Percentiles rank a stretch among this genome's conserved stretches.
Evolutionary conservation across 2,113 vertebrate genomes (phyloP).

Genomic region (Pontoporia blainvillei): DNA sequence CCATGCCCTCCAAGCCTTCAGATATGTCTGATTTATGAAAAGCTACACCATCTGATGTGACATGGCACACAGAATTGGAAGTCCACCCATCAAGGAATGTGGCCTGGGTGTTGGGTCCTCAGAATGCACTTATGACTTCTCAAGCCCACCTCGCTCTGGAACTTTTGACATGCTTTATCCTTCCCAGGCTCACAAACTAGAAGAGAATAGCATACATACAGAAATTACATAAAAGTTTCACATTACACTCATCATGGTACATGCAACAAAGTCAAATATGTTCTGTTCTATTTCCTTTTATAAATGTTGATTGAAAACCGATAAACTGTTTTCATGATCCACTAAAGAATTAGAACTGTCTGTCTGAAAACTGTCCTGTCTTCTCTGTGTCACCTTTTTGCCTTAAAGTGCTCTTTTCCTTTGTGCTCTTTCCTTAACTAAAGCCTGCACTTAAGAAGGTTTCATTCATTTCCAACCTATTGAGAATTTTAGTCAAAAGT

Average conservation of each 20-base stretch:
- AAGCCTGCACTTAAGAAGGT: background rate
- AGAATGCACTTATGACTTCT: background rate
- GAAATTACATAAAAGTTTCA: background rate
- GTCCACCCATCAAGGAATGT: background rate
- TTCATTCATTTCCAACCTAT: background rate
- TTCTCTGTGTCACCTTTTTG: background rate
- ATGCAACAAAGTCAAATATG: background rate
- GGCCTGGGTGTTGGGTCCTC: accelerated
- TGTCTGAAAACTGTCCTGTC: background rate
- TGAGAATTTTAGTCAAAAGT: background rate
- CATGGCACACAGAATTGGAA: background rate
- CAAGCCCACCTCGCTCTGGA: accelerated
- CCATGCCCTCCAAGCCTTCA: background rate
- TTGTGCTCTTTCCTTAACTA: background rate
- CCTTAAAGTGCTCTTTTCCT: background rate
- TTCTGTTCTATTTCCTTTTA: background rate
- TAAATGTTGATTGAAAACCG: background rate
- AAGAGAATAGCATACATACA: background rate
- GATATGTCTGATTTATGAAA: background rate
- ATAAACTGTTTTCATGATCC: background rate
- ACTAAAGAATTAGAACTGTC: background rate
- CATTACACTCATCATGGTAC: background rate
- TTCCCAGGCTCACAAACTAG: background rate
- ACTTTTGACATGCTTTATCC: background rate
- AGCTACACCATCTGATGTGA: background rate